Conservation (phyloP, 2,888 invertebrate species). For the Agrypnus murinus region DNA sequence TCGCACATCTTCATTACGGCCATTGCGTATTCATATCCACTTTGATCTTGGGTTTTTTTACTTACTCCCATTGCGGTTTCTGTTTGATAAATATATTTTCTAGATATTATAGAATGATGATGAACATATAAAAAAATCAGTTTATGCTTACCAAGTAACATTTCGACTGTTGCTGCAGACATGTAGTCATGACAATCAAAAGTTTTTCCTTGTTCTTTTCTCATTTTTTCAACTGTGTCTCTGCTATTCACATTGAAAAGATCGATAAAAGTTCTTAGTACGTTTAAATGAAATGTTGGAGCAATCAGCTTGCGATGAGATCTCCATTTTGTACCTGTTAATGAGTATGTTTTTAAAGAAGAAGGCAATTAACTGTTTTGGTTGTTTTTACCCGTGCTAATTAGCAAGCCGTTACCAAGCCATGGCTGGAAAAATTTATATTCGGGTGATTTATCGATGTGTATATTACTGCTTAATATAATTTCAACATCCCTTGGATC, state of each 20-base stretch:
- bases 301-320: constrained; percentile 90
- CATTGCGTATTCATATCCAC: constrained; percentile 89
- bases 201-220: constrained; percentile 79
- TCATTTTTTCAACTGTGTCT: constrained; percentile 82
- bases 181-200: constrained; percentile 90
- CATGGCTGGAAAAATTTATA: constrained; percentile 89
- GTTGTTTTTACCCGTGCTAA: constrained; percentile 83
- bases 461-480: constrained; percentile 84
- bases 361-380: background rate
- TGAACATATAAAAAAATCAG: background rate
- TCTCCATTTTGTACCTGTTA: constrained; percentile 84
- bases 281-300: constrained; percentile 91
- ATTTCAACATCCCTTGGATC: constrained; percentile 88
- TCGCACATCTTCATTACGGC: constrained; percentile 94
- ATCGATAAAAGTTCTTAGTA: constrained; percentile 89
- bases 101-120: background rate
- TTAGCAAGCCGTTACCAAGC: constrained; percentile 88
- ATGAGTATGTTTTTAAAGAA: background rate
- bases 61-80: constrained; percentile 94
- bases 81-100: constrained; percentile 59
- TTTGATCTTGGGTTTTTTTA: constrained; percentile 86
- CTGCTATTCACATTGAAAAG: constrained; percentile 88
- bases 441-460: constrained; percentile 87
- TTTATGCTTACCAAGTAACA: constrained; percentile 78
- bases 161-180: constrained; percentile 90